Base-by-base conservation (phyloP, 1,140 invertebrate species). In the Bombus difficillimus region DNA sequence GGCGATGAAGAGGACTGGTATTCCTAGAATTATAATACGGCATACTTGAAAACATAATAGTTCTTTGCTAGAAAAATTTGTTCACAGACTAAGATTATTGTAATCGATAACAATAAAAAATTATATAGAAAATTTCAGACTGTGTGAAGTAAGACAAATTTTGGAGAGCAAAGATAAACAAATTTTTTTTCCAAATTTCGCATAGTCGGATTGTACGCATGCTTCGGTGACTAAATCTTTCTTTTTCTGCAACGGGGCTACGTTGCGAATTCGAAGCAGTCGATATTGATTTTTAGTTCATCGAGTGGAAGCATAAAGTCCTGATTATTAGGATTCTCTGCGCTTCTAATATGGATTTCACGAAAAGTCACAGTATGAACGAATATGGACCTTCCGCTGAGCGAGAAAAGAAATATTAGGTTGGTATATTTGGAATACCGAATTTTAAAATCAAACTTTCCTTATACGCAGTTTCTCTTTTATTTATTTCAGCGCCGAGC, bases 1-100 rank as follows among this genome's bases (percentile, higher is more conserved):
- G 22, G 96, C 94, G 71, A 97, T 96, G 82, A 97, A 96, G 34
- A 97, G 74, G 0, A 97, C 95, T n/a, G 97, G 97, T 73, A 96
- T 95, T 87, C 97, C 97, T 98, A 92, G 37, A 95, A 72, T 86
- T 53, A 69, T 34, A 28, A 75, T 71, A 28, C 39, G 47, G 64
- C 4, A 59, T 2, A 4, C 2, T 69, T 69, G 2, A 22, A 15
- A 25, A 34, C 39, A 1, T 4, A 69, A 25, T 25, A 37, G 18
- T 39, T n/a, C 1, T 22, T 69, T 59, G 25, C 9, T 12, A 62
- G 28, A 62, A 25, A 62, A n/a, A 59, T 59, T 59, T 62, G 1
- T 28, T 59, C 9, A 28, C 57, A 28, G 22, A 59, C 1, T 53
- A 10, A 59, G 3, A 28, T 59, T 28, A 25, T 12, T 12, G 57